phyloP scores from a whole-genome alignment of 1,140 invertebrate genomes.

The Lethrus apterus region DNA sequence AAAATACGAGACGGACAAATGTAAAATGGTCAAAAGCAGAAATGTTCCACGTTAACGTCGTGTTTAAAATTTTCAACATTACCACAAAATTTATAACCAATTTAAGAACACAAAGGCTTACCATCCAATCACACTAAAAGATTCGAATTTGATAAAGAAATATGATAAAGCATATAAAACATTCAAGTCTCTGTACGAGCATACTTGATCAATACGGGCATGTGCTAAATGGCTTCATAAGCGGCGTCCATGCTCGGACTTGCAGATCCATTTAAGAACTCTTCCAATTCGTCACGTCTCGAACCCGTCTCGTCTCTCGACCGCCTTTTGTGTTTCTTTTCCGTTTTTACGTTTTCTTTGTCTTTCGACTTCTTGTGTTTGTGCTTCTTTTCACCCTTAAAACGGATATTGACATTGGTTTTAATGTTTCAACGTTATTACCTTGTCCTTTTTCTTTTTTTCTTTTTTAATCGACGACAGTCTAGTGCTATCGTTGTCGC shows the following conservation, averaged over 20 bases:
- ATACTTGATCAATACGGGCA: slow-evolving; percentile 13
- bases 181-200: too few species aligned
- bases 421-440: too few species aligned
- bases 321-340: slow-evolving; percentile 41
- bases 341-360: slow-evolving; percentile 40
- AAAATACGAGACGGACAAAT: too few species aligned
- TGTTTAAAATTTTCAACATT: too few species aligned
- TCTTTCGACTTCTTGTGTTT: slow-evolving; percentile 45
- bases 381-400: slow-evolving; percentile 50
- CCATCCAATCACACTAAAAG: too few species aligned
- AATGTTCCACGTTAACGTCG: too few species aligned
- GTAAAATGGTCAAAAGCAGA: too few species aligned
- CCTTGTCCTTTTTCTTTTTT: slow-evolving; percentile 52
- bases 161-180: too few species aligned
- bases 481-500: slow-evolving; percentile 37
- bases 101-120: too few species aligned
- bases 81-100: too few species aligned
- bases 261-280: slow-evolving; percentile 55
- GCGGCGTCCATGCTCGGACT: slow-evolving; percentile 44
- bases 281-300: slow-evolving; percentile 54
- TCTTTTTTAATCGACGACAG: slow-evolving; percentile 39
- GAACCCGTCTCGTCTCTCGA: slow-evolving; percentile 39
- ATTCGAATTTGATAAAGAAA: too few species aligned
- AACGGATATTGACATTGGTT: slow-evolving; percentile 21
- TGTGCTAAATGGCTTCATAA: slow-evolving; percentile 50